Conservation (phyloP, 2,888 invertebrate species). For the Drosophila antonietae region DNA sequence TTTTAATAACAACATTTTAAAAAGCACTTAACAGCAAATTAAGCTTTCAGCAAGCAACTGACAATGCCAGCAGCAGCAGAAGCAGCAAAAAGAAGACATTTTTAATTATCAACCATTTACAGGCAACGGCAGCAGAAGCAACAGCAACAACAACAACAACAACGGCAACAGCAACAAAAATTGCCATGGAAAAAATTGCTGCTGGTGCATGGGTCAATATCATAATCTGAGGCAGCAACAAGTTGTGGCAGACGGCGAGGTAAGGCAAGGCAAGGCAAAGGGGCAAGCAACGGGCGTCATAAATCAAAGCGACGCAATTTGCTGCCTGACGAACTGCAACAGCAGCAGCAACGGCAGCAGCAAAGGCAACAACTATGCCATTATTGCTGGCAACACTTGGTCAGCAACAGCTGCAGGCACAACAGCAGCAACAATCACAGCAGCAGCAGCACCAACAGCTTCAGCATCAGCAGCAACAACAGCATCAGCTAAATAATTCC, state of each 20-base stretch:
- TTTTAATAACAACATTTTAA: conserved; percentile 75
- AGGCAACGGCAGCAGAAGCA: conserved; percentile 51
- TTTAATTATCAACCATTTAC: conserved; percentile 80
- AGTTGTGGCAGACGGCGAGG: conserved; percentile 52
- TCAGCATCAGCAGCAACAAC: conserved; percentile 58
- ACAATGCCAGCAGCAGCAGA: conserved; percentile 36
- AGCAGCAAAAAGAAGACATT: conserved; percentile 63
- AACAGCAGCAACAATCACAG: conserved; percentile 33
- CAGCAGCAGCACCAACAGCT: conserved; percentile 34
- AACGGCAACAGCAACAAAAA: conserved; percentile 31
- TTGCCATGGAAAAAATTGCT: conserved; percentile 68
- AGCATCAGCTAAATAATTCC: conserved; percentile 14
- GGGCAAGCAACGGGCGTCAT: conserved; percentile 71
- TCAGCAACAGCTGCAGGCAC: conserved; percentile 49
- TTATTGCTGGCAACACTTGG: conserved; percentile 71
- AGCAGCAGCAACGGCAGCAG: conserved; percentile 51
- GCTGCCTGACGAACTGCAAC: conserved; percentile 78
- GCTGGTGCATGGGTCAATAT: conserved; percentile 80
- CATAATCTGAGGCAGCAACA: conserved; percentile 79
- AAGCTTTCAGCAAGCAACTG: conserved; percentile 71
- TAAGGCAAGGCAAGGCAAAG: conserved; percentile 43
- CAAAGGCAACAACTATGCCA: conserved; percentile 53
- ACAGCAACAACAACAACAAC: conserved; percentile 33
- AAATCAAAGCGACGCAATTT: conserved; percentile 83
- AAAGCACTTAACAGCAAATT: conserved; percentile 77